These are phyloP conservation scores for Zaprionus taronus DNA, from an alignment of 1,140 invertebrate genomes.

Conservation along the genomic window DNA sequence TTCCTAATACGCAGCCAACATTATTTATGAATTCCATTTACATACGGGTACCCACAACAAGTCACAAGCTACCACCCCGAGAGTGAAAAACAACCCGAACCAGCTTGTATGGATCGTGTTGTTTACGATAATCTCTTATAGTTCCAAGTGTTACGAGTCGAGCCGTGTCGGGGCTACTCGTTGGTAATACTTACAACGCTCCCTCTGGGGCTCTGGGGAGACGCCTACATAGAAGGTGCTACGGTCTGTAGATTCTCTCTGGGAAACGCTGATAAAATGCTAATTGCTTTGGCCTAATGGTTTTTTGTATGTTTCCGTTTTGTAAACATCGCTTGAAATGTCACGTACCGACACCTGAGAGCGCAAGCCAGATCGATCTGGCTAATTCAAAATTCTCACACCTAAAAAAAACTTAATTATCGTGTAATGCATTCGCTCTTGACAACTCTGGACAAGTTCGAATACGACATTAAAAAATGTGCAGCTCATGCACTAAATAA, in stretches of 20 bases:
- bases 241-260: slow-evolving; percentile 2
- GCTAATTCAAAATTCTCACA: slow-evolving; percentile 41
- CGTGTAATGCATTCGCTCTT: slow-evolving; percentile 36
- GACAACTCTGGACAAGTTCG: slow-evolving; percentile 19
- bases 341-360: slow-evolving; percentile 54
- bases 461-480: slow-evolving; percentile 23
- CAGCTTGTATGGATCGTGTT: slow-evolving; percentile 54
- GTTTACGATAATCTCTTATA: slow-evolving; percentile 41
- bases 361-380: slow-evolving; percentile 27
- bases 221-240: slow-evolving; percentile 8
- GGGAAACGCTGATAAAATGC: slow-evolving; percentile 68
- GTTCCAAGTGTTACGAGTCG: slow-evolving; percentile 14
- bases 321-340: slow-evolving; percentile 48
- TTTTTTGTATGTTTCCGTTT: slow-evolving; percentile 31
- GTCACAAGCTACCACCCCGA: too few relatives aligned
- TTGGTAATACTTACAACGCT: slow-evolving; percentile 21
- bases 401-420: slow-evolving; percentile 15
- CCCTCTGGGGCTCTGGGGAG: background rate
- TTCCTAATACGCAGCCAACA: slow-evolving; percentile 70
- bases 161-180: background rate
- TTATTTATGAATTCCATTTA: slow-evolving; percentile 53
- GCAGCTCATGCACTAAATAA: slow-evolving; percentile 48
- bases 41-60: slow-evolving; percentile 29
- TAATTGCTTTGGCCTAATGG: slow-evolving; percentile 47
- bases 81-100: background rate